Evolutionary conservation across 2,888 invertebrate species (phyloP).

Genomic region (Oscheius onirici): DNA sequence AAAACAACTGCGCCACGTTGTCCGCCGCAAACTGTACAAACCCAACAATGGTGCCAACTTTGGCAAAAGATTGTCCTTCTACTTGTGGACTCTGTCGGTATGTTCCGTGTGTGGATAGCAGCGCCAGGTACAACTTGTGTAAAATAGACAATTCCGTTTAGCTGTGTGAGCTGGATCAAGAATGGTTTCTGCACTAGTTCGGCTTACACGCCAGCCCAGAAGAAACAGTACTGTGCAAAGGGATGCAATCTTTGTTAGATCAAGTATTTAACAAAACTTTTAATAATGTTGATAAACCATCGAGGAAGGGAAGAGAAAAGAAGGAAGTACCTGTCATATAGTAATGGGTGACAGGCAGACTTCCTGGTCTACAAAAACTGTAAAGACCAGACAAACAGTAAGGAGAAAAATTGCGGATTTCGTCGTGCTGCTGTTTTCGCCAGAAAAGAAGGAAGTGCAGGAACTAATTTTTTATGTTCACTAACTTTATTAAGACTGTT

Average conservation of each 20-base stretch:
- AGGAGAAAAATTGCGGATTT: too few species aligned
- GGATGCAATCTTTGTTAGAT: conserved; percentile 1
- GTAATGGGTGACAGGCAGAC: too few species aligned
- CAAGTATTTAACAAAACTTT: too few species aligned
- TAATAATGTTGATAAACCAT: too few species aligned
- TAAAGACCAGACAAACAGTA: too few species aligned
- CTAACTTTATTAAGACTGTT: too few species aligned
- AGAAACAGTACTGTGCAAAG: conserved; percentile 9
- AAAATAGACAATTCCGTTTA: not conserved
- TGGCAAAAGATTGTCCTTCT: conserved; percentile 1
- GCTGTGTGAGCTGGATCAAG: conserved; percentile 2
- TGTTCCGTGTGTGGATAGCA: not conserved
- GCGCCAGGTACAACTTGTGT: not conserved
- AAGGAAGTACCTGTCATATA: too few species aligned
- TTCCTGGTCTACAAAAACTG: too few species aligned
- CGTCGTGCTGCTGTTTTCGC: too few species aligned
- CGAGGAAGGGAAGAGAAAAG: too few species aligned
- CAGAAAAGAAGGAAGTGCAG: too few species aligned
- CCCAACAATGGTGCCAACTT: not conserved
- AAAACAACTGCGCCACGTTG: not conserved
- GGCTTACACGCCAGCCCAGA: not conserved
- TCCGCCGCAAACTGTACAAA: not conserved
- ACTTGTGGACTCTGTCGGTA: conserved; percentile 2
- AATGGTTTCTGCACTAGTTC: conserved; percentile 6
- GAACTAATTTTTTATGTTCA: too few species aligned